Evolutionary conservation across 2,113 vertebrate species (phyloP).

Genomic region (Crotalus viridis): DNA sequence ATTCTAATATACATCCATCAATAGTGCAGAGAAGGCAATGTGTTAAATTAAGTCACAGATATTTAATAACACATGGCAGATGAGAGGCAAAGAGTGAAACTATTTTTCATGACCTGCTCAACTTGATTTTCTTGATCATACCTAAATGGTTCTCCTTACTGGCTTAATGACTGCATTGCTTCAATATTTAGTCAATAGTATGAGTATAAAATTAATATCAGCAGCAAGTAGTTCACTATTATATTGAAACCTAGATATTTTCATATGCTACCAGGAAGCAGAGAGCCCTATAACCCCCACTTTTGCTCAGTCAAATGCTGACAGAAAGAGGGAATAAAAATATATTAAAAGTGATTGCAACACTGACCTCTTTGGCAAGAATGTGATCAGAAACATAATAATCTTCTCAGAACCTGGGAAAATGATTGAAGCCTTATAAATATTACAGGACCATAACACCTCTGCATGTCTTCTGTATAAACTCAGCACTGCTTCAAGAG

Average conservation of each 20-base stretch:
- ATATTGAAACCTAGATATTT: background rate
- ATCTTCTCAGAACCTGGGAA: background rate
- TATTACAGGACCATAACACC: background rate
- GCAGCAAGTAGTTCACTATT: background rate
- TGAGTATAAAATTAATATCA: background rate
- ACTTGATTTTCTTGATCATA: background rate
- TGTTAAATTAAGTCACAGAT: background rate
- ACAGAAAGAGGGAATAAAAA: background rate
- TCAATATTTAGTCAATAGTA: background rate
- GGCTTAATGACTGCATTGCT: background rate
- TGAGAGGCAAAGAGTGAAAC: background rate
- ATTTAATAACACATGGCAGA: background rate
- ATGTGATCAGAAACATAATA: background rate
- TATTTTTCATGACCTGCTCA: background rate
- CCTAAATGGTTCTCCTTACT: background rate
- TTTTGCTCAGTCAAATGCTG: background rate
- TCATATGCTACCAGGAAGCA: background rate
- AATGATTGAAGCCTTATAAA: background rate
- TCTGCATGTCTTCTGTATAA: background rate
- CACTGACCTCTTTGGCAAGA: background rate
- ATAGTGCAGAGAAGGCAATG: background rate
- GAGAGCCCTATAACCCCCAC: background rate
- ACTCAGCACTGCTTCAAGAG: background rate
- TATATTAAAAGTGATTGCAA: background rate
- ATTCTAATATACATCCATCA: background rate